Conservation (phyloP, 1,140 invertebrate species). For the Hylaeus anthracinus region DNA sequence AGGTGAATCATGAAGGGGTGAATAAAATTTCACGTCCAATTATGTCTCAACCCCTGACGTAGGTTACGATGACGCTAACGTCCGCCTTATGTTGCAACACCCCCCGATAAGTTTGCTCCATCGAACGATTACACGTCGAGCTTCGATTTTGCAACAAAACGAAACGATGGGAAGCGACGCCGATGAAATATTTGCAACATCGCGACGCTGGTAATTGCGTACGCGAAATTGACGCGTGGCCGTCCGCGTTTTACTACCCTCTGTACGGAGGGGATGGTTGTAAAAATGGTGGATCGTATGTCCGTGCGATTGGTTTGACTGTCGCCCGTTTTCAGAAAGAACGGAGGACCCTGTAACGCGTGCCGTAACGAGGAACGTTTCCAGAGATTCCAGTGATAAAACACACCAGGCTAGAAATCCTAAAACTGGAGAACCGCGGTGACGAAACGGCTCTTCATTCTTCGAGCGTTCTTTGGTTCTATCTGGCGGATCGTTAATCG, state of each 20-base stretch:
- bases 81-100: too few relatives aligned
- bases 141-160: not conserved
- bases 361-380: not conserved
- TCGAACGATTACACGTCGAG: not conserved
- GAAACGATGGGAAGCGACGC: not conserved
- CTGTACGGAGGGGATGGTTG: not conserved
- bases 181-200: not conserved
- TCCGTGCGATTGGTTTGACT: not conserved
- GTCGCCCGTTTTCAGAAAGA: not conserved
- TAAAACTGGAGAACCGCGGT: not conserved
- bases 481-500: constrained; percentile 30
- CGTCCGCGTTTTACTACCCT: not conserved
- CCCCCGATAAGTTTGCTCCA: not conserved
- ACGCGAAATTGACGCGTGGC: not conserved
- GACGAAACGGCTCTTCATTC: too few relatives aligned
- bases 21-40: constrained; percentile 20
- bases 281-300: not conserved
- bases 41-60: not conserved
- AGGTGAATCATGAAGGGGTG: not conserved
- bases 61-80: not conserved
- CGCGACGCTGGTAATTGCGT: not conserved
- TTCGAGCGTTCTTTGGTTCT: too few relatives aligned
- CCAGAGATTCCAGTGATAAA: not conserved
- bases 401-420: not conserved
- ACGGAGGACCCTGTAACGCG: not conserved